Percentiles rank a stretch among this genome's conserved stretches.
Conservation (phyloP, 2,888 invertebrate species). For the Apodemia mormo region DNA sequence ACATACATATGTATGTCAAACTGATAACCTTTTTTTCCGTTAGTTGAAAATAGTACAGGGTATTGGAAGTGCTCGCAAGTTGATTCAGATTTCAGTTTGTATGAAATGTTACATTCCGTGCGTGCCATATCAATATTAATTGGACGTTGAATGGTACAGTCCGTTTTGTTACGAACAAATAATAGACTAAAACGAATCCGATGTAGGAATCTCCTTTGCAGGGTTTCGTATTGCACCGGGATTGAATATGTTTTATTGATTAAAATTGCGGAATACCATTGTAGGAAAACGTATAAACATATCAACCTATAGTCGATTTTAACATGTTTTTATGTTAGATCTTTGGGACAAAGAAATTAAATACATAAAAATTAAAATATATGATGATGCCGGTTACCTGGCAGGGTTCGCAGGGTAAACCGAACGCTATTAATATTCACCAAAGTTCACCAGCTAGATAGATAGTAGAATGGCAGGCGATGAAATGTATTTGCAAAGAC, state of each 20-base stretch:
- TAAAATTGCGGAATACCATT: conserved; percentile 19
- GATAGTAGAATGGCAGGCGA: too few species aligned
- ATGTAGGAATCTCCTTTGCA: conserved; percentile 64
- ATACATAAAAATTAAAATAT: too few species aligned
- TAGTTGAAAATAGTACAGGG: neutral
- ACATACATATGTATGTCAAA: too few species aligned
- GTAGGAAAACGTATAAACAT: neutral
- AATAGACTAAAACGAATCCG: conserved; percentile 59
- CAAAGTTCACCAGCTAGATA: too few species aligned
- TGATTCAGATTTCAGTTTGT: conserved; percentile 15
- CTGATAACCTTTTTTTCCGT: too few species aligned
- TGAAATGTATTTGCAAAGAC: too few species aligned
- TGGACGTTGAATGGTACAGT: conserved; percentile 54
- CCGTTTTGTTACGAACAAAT: conserved; percentile 50
- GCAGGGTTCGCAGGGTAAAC: too few species aligned
- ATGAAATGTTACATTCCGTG: conserved; percentile 42
- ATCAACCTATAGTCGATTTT: neutral
- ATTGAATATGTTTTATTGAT: conserved; percentile 55
- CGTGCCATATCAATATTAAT: conserved; percentile 65
- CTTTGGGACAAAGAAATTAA: neutral
- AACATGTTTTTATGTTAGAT: neutral
- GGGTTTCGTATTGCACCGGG: conserved; percentile 45
- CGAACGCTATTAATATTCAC: too few species aligned
- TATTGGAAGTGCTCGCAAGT: neutral
- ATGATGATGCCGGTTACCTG: too few species aligned